Base-by-base conservation (phyloP, 2,888 invertebrate species). In the Amblyteles armatorius region DNA sequence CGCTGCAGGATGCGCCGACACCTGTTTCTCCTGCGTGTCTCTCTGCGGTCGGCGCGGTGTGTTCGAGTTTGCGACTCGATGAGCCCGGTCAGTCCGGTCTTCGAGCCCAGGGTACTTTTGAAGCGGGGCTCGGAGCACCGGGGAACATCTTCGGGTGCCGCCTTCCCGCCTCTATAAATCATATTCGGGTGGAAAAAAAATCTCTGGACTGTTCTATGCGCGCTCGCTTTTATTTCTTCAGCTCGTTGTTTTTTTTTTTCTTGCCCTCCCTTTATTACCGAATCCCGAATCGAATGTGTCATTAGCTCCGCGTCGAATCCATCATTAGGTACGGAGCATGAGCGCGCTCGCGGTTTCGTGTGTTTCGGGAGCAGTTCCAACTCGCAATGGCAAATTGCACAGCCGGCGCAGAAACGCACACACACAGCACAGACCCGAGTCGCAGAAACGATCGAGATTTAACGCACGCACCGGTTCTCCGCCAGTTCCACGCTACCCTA, bases 271-370 rank as follows among this genome's bases (percentile, higher is more conserved):
- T 60, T 80, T 67, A 80, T 81, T 77, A 73, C 77, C 72, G 81
- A 81, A 84, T 81, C 69, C 73, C 81, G 81, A 73, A 84, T 84
- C 84, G 84, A 84, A 84, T 84, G 84, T 84, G 81, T 84, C 84
- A 84, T 84, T 84, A 84, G 84, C 72, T 77, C 84, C 81, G 84
- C 84, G 67, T 84, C 84, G 84, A 84, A 84, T 84, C 80, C 78
- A 77, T 84, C 84, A 84, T 84, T 84, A 78, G 77, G 67, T 68
- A 29, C 76, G 33, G 55, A 22, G 40, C 60, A 67, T 78, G 72
- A 69, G 81, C 33, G 80, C 79, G 69, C 74, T 19, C 50, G 11
- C 50, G n/a, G 71, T 79, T 72, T 72, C 80, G 80, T 80, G 67
- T 67, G n/a, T 22, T 68, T 36, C 67, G 19, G 9, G 36, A 48